Conservation (phyloP, 2,888 invertebrate genomes). For the Leptopterna dolabrata region DNA sequence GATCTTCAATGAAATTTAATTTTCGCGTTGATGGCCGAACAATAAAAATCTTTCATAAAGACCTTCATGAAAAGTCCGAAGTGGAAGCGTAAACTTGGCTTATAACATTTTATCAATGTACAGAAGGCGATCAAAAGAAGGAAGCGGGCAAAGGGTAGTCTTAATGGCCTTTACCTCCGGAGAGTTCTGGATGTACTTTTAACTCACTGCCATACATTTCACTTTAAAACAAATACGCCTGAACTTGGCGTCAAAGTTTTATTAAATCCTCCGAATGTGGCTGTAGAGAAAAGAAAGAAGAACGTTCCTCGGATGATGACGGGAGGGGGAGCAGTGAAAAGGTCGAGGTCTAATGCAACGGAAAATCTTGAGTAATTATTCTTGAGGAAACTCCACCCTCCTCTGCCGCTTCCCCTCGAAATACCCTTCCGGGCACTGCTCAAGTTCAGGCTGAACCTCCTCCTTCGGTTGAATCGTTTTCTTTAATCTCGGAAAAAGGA, state of each 20-base stretch:
- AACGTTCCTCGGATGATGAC: neutral
- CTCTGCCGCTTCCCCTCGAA: neutral
- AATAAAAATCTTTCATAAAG: too few species aligned
- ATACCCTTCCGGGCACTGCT: neutral
- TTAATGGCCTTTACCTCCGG: constrained; percentile 3
- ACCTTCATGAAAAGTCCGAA: neutral
- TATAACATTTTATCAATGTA: constrained; percentile 43
- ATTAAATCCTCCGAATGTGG: constrained; percentile 40
- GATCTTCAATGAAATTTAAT: too few species aligned
- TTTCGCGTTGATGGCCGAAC: too few species aligned
- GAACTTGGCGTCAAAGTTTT: constrained; percentile 51
- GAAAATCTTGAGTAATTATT: constrained; percentile 51
- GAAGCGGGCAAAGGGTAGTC: constrained; percentile 12
- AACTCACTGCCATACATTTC: constrained; percentile 49
- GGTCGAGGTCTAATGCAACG: constrained; percentile 50
- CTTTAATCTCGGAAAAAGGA: constrained; percentile 27
- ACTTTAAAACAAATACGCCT: constrained; percentile 51
- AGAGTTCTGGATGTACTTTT: constrained; percentile 44
- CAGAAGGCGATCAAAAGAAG: constrained; percentile 35
- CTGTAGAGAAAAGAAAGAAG: constrained; percentile 4
- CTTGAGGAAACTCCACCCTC: neutral
- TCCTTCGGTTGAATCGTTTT: constrained; percentile 35
- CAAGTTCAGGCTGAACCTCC: neutral
- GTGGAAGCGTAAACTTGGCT: constrained; percentile 1
- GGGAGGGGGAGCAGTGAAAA: constrained; percentile 8